Base-by-base conservation (phyloP, 1,140 invertebrate species). In the Bombus huntii region DNA sequence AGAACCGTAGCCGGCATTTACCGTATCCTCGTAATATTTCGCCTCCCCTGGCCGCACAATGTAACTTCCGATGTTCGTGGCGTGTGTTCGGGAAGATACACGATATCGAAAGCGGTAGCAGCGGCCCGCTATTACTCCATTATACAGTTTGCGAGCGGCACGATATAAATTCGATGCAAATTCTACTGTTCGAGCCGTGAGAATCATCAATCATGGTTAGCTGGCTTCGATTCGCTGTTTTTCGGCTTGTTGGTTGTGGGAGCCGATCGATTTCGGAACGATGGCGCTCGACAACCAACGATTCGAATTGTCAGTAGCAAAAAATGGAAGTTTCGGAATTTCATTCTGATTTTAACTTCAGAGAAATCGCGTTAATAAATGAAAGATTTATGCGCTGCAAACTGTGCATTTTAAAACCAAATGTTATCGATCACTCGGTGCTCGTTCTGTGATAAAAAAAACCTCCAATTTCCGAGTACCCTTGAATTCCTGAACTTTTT, bases 131-230 rank as follows among this genome's bases (percentile, higher is more conserved):
- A 85, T 85, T 85, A 85, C 79, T 85, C 78, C 79, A 80, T 85
- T 85, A 85, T 85, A 85, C 77, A 80, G 83, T 84, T 84, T 72
- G 76, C 83, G 53, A 84, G 76, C 83, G 83, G 83, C 83, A 79
- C 83, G 83, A 65, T 80, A 85, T 80, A 85, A 85, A 85, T 85
- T 85, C 83, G 83, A 85, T 85, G 83, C 83, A 85, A 85, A 85
- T 85, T 85, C 68, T 62, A 53, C 68, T 57, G 75, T 72, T 28
- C 83, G 68, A 65, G 65, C 77, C 83, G 83, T 85, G 83, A 85
- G 83, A 85, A 85, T 85, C 83, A 85, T 85, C 83, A 79, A 85
- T 85, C 83, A 85, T 53, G 83, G 83, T 73, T 80, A 85, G 68
- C 66, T 39, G 68, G 68, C 18, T n/a, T 71, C 39, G 53, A 47